Conservation (phyloP, 2,888 invertebrate genomes). For the Yponomeuta plumbellus region DNA sequence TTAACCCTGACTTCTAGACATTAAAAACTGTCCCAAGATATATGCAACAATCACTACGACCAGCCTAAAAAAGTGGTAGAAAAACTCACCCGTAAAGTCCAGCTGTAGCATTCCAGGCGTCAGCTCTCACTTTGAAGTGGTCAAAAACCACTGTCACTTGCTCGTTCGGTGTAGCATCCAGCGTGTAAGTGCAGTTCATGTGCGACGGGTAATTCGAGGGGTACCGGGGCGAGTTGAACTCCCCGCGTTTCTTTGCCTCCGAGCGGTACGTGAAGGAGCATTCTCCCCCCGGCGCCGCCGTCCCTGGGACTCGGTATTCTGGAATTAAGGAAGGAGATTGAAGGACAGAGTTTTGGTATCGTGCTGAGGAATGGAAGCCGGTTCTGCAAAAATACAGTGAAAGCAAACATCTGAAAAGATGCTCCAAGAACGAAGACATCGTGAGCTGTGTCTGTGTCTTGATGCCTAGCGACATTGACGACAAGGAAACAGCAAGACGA, state of each 20-base stretch:
- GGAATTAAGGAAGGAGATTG: conserved; percentile 29
- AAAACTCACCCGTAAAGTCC: conserved; percentile 58
- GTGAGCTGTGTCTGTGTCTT: too few relatives aligned
- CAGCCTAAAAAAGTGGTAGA: too few relatives aligned
- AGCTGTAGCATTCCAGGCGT: conserved; percentile 85
- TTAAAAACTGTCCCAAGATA: too few relatives aligned
- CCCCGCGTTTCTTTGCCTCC: conserved; percentile 89
- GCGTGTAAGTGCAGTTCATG: conserved; percentile 95
- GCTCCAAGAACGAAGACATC: too few relatives aligned
- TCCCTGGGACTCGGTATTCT: conserved; percentile 96
- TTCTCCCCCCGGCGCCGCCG: conserved; percentile 92
- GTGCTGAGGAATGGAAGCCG: too few relatives aligned
- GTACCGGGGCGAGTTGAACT: conserved; percentile 97
- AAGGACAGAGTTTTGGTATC: too few relatives aligned
- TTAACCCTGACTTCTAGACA: too few relatives aligned
- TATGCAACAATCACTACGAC: too few relatives aligned
- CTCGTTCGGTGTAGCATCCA: conserved; percentile 90
- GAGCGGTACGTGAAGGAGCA: conserved; percentile 95
- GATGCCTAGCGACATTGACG: too few relatives aligned
- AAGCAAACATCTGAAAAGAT: too few relatives aligned
- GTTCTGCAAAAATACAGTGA: too few relatives aligned
- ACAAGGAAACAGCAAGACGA: too few relatives aligned
- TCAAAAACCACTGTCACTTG: conserved; percentile 94
- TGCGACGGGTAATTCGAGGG: conserved; percentile 97
- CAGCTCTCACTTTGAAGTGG: conserved; percentile 92